Percentiles rank a stretch among this genome's conserved stretches.
These are phyloP conservation scores for Phoenicopterus ruber DNA, from an alignment of 2,113 vertebrate genomes.

Conservation along the genomic window DNA sequence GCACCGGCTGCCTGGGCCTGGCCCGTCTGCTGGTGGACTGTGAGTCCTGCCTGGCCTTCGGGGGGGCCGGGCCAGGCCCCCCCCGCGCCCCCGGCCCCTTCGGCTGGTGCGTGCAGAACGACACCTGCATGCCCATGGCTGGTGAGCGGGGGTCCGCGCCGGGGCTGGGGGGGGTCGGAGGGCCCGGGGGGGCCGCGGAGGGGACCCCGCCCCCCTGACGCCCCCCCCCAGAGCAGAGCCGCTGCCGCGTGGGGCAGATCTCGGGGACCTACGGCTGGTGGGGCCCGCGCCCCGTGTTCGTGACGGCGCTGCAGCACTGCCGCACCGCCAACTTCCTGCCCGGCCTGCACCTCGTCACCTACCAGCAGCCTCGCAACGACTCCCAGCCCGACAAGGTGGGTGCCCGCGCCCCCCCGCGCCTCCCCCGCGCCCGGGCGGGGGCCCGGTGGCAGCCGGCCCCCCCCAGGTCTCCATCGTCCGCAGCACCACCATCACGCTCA, in stretches of 20 bases:
- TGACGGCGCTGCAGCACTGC: constrained; percentile 82
- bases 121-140: constrained; percentile 86
- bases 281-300: constrained; percentile 86
- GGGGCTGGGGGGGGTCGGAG: too few relatives aligned
- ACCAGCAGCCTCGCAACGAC: constrained; percentile 89
- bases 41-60: constrained; percentile 89
- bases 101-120: constrained; percentile 93
- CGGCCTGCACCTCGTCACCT: constrained; percentile 91
- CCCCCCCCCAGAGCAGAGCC: constrained; percentile 79
- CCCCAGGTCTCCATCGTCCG: constrained; percentile 85
- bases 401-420: not conserved
- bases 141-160: constrained; percentile 73
- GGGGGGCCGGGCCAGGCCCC: constrained; percentile 62
- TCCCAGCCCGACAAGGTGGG: constrained; percentile 92
- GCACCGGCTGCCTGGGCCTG: constrained; percentile 83
- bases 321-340: constrained; percentile 88
- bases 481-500: constrained; percentile 85
- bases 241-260: constrained; percentile 90
- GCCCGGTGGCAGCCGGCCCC: not conserved
- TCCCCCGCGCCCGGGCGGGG: too few relatives aligned
- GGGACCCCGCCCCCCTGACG: too few relatives aligned
- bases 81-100: constrained; percentile 79
- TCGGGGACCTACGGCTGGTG: constrained; percentile 92
- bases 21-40: constrained; percentile 87
- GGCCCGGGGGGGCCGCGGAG: too few relatives aligned